Conservation (phyloP, 2,888 invertebrate genomes). For the Chymomyza fuscimana region DNA sequence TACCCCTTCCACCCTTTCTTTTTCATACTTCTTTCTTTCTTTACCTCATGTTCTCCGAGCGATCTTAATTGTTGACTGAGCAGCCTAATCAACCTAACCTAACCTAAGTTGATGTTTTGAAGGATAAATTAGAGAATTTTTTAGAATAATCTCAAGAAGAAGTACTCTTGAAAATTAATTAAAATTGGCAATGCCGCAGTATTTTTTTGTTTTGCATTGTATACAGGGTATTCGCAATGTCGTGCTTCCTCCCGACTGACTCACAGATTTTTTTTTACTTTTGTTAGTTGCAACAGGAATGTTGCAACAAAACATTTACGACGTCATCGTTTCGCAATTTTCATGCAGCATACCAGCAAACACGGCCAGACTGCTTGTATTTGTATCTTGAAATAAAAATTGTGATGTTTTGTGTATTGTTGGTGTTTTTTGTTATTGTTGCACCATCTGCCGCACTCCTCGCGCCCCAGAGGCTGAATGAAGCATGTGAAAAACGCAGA, state of each 20-base stretch:
- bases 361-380: background rate
- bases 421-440: slow-evolving; percentile 16
- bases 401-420: slow-evolving; percentile 19
- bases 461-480: slow-evolving; percentile 13
- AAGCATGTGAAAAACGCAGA: background rate
- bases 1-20: too few relatives aligned
- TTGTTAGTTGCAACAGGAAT: slow-evolving; percentile 6
- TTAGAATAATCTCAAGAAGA: too few relatives aligned
- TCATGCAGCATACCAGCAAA: slow-evolving; percentile 20
- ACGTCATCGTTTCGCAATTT: slow-evolving; percentile 72
- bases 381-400: slow-evolving; percentile 34
- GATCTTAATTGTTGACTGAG: too few relatives aligned
- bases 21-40: too few relatives aligned
- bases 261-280: background rate
- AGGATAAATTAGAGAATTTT: too few relatives aligned
- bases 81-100: too few relatives aligned
- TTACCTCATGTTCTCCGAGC: too few relatives aligned
- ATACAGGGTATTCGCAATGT: too few relatives aligned
- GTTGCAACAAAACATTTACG: slow-evolving; percentile 73
- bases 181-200: too few relatives aligned
- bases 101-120: too few relatives aligned
- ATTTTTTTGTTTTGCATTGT: slow-evolving; percentile 13
- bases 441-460: slow-evolving; percentile 9
- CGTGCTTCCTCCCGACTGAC: too few relatives aligned
- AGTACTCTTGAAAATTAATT: too few relatives aligned